Percentiles rank a stretch among this genome's conserved stretches.
phyloP scores from a whole-genome alignment of 2,113 vertebrate species.

The Rhagologus leucostigma region DNA sequence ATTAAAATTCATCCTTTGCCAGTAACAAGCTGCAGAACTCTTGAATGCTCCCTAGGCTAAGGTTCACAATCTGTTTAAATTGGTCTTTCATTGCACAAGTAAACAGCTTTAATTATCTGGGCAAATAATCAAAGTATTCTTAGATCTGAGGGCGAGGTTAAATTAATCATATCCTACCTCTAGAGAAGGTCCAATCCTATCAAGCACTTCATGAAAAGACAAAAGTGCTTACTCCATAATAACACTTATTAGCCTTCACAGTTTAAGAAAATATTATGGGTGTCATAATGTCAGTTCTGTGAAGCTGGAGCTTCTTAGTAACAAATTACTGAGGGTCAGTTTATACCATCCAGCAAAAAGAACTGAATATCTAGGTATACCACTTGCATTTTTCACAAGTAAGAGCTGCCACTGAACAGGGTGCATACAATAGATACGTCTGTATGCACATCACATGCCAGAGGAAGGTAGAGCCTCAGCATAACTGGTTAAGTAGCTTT shows the following conservation, averaged over 20 bases:
- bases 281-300: neutral
- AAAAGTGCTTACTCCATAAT: neutral
- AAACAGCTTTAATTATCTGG: constrained; percentile 54
- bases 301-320: neutral
- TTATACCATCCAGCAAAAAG: neutral
- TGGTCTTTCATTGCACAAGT: constrained; percentile 25
- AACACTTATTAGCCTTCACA: neutral
- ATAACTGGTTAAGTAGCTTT: neutral
- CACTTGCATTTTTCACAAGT: neutral
- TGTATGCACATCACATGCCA: neutral
- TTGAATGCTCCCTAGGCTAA: constrained; percentile 41
- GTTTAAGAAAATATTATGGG: constrained; percentile 30
- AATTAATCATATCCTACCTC: constrained; percentile 42
- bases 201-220: neutral
- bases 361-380: neutral
- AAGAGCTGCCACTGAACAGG: neutral
- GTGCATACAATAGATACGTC: neutral
- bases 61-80: constrained; percentile 57
- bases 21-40: constrained; percentile 35
- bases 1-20: constrained; percentile 49
- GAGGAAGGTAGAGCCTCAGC: neutral
- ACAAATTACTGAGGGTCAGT: neutral
- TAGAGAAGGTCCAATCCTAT: constrained; percentile 23
- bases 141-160: neutral
- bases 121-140: constrained; percentile 47